These are phyloP conservation scores for Dichetophora obliterata DNA, from an alignment of 2,888 invertebrate genomes.

Conservation along the genomic window DNA sequence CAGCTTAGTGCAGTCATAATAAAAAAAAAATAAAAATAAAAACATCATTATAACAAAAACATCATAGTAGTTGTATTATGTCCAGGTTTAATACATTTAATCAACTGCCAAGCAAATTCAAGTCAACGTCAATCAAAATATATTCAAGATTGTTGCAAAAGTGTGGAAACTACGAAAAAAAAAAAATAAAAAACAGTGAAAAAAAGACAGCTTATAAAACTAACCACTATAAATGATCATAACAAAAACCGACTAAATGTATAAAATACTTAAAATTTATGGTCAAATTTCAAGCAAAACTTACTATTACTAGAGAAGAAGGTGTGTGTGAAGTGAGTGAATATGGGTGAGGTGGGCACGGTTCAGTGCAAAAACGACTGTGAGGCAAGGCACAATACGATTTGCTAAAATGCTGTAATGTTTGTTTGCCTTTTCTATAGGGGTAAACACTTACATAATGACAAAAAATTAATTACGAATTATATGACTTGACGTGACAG, in stretches of 20 bases:
- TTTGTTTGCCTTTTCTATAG: no score
- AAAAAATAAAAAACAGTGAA: neutral
- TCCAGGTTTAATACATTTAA: neutral
- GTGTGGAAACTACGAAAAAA: neutral
- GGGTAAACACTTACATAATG: no score
- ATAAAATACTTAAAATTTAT: neutral
- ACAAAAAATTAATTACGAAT: no score
- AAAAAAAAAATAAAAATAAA: neutral
- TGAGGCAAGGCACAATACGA: no score
- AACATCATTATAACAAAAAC: neutral
- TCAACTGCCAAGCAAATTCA: slow-evolving; percentile 20
- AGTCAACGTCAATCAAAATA: slow-evolving; percentile 23
- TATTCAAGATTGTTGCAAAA: slow-evolving; percentile 1
- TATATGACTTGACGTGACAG: no score
- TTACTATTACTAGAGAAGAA: no score
- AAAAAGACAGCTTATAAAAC: neutral
- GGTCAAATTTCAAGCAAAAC: neutral
- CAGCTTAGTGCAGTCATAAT: neutral
- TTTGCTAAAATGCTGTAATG: no score
- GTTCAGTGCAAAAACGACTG: no score
- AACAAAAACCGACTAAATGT: neutral
- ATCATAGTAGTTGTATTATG: neutral
- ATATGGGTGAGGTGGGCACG: no score
- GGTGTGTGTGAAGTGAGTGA: neutral
- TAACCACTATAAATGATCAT: neutral